phyloP scores from a whole-genome alignment of 2,113 vertebrate genomes.

The Mola mola region DNA sequence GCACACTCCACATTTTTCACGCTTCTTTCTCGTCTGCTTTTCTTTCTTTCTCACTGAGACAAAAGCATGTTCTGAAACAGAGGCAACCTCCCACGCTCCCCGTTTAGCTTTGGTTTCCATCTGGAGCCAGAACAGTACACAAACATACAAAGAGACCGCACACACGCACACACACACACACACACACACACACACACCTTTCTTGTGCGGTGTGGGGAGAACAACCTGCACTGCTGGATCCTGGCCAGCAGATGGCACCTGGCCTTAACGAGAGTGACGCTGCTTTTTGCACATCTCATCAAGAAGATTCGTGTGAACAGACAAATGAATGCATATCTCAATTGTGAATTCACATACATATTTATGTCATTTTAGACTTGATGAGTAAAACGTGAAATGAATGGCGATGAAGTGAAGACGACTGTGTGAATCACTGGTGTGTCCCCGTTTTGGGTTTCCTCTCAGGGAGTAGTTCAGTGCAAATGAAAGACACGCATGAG shows the following conservation, averaged over 20 bases:
- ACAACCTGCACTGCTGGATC: slow-evolving; percentile 37
- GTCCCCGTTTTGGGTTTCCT: too few species aligned
- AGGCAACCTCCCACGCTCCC: not conserved
- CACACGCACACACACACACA: slow-evolving; percentile 3
- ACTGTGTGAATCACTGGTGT: not conserved
- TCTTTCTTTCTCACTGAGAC: slow-evolving; percentile 1
- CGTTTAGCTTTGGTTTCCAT: slow-evolving; percentile 44
- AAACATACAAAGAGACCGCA: too few species aligned
- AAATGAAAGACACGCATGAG: not conserved
- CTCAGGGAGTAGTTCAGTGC: not conserved
- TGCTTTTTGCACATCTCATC: slow-evolving; percentile 19
- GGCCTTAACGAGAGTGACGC: slow-evolving; percentile 32
- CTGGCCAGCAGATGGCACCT: slow-evolving; percentile 67
- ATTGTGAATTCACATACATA: slow-evolving; percentile 8
- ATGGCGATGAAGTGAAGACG: slow-evolving; percentile 10
- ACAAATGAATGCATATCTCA: not conserved
- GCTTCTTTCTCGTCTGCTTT: slow-evolving; percentile 9
- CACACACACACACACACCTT: not conserved
- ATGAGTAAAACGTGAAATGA: not conserved
- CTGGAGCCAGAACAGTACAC: slow-evolving; percentile 9
- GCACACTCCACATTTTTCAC: too few species aligned
- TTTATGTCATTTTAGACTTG: not conserved
- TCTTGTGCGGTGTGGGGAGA: slow-evolving; percentile 10
- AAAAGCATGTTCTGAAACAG: slow-evolving; percentile 15
- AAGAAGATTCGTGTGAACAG: not conserved